A percentile compares a stretch with the other conserved stretches of the same genome.
Evolutionary conservation across 2,888 invertebrate species (phyloP).

Genomic region (Leucozona laternaria): DNA sequence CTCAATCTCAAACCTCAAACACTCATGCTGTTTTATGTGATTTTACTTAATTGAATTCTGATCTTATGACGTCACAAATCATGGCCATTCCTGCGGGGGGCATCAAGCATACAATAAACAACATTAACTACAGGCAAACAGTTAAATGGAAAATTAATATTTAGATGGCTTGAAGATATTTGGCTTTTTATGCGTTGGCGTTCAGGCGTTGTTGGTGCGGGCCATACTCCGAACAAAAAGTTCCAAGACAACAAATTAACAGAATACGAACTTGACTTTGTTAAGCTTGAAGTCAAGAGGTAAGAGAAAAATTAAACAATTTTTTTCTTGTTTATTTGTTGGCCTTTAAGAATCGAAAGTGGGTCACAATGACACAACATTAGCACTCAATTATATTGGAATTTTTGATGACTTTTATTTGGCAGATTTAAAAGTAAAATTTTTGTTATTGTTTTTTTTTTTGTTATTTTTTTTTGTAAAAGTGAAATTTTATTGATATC

Average conservation of each 20-base stretch:
- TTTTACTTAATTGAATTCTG: constrained; percentile 7
- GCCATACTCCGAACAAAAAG: background rate
- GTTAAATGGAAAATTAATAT: constrained; percentile 45
- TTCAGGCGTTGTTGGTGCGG: no score
- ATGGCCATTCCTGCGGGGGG: constrained; percentile 32
- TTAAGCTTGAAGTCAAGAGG: constrained; percentile 32
- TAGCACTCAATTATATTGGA: constrained; percentile 48
- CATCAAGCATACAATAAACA: constrained; percentile 1
- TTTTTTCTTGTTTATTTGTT: constrained; percentile 25
- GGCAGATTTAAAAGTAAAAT: constrained; percentile 18
- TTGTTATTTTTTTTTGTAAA: constrained; percentile 15
- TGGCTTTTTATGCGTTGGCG: constrained; percentile 1
- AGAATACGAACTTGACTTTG: constrained; percentile 66
- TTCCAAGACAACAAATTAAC: constrained; percentile 21
- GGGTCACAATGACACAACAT: constrained; percentile 56
- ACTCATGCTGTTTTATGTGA: background rate
- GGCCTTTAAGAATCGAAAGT: constrained; percentile 47
- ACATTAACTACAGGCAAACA: constrained; percentile 19
- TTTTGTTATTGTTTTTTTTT: constrained; percentile 14
- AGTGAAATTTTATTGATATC: constrained; percentile 54
- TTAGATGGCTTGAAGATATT: background rate
- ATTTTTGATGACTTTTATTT: constrained; percentile 17
- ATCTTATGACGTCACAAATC: constrained; percentile 55
- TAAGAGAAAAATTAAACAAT: constrained; percentile 3
- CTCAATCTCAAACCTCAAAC: background rate